A percentile compares a stretch with the other conserved stretches of the same genome.
Conservation (phyloP, 2,113 vertebrate species). For the Ploceus nigricollis region DNA sequence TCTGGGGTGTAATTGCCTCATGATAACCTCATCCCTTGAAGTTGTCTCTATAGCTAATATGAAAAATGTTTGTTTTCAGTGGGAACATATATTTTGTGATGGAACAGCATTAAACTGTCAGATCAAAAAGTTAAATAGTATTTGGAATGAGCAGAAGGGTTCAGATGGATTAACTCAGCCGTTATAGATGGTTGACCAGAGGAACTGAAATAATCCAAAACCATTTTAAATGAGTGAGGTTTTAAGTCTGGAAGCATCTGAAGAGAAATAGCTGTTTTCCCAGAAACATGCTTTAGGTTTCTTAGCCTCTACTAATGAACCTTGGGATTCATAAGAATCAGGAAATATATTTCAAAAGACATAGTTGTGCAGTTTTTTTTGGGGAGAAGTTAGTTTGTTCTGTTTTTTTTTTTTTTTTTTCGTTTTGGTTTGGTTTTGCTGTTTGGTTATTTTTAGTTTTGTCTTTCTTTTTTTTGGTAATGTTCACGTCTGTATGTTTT, state of each 20-base stretch:
- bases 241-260: constrained; percentile 26
- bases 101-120: constrained; percentile 60
- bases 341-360: not conserved
- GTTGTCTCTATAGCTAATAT: constrained; percentile 40
- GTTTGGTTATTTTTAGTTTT: not conserved
- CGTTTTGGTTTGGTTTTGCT: not conserved
- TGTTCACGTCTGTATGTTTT: not conserved
- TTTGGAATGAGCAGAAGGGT: constrained; percentile 44
- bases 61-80: constrained; percentile 64
- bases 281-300: not conserved
- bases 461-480: not conserved
- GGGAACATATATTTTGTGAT: constrained; percentile 60
- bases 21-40: constrained; percentile 64
- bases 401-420: not conserved
- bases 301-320: not conserved
- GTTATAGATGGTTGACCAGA: constrained; percentile 9
- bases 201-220: not conserved
- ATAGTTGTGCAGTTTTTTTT: fast-evolving
- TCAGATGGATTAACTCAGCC: constrained; percentile 52
- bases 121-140: constrained; percentile 55
- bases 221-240: not conserved
- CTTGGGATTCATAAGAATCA: not conserved
- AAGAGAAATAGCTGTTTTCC: constrained; percentile 28
- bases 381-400: not conserved
- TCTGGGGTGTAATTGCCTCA: constrained; percentile 54